phyloP scores from a whole-genome alignment of 2,113 vertebrate species.

The Boulengeromyrus knoepffleri region DNA sequence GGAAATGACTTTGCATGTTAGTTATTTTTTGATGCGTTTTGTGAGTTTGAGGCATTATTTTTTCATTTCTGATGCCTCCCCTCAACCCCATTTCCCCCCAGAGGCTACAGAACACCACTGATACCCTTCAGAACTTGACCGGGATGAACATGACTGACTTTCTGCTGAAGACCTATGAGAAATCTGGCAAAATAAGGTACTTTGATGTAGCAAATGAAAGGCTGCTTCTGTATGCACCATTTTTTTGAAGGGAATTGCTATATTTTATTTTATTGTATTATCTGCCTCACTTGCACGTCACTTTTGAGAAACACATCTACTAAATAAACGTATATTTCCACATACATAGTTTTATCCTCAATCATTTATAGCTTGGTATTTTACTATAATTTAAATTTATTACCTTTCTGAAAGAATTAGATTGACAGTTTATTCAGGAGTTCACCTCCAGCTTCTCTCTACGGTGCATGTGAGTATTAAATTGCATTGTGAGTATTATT shows the following conservation, averaged over 20 bases:
- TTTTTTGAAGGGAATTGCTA: background rate
- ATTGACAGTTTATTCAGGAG: background rate
- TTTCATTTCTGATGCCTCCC: background rate
- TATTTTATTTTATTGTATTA: background rate
- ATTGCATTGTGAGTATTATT: background rate
- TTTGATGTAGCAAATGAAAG: slow-evolving; percentile 5
- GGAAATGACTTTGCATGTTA: background rate
- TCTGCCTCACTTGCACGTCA: background rate
- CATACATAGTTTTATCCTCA: background rate
- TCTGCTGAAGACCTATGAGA: slow-evolving; percentile 80
- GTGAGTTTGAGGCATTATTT: background rate
- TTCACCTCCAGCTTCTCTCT: background rate
- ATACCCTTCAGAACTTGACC: slow-evolving; percentile 78
- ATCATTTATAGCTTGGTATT: background rate
- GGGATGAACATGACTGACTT: slow-evolving; percentile 86
- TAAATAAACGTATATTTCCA: background rate
- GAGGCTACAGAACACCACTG: slow-evolving; percentile 66
- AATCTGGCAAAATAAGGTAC: slow-evolving; percentile 57
- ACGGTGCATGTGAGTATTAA: background rate
- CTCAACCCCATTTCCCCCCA: slow-evolving; percentile 23
- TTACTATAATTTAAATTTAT: background rate
- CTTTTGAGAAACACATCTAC: background rate
- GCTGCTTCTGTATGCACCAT: background rate
- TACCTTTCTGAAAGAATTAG: background rate
- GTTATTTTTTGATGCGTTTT: background rate